Evolutionary conservation across 2,888 invertebrate genomes (phyloP), one percentile per base, ranked within the genome.

Genomic region (Octonoba sinensis): DNA sequence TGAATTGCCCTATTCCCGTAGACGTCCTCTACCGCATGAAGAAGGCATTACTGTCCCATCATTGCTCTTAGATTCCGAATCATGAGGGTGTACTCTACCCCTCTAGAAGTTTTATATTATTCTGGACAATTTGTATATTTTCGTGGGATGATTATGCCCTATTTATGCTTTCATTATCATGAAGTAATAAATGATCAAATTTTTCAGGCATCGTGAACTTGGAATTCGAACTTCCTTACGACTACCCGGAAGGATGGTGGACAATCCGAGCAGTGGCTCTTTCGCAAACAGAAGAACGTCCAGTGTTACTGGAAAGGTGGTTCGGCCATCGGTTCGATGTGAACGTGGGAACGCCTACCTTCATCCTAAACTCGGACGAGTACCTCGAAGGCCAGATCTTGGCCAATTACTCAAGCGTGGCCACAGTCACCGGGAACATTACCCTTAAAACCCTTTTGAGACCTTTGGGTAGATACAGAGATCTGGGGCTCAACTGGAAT

Each of bases 191-290:
- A 27, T 3, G 2, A 3, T 2, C 27, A 27, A 27, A 27, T 27
- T 59, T 94, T 65, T 12, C 36, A 88, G 97, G 97, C 64, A 95
- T 96, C 6, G 96, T 97, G 16, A 96, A 96, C 84, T 90, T 97
- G 84, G 92, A 93, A 69, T 97, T 97, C 89, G 93, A 93, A 86
- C 90, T 98, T 73, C 94, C 96, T 0, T 95, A 96, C 89, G 96
- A 96, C 88, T 96, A 96, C 0, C 92, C 93, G 49, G 96, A 93
- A 88, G 98, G 97, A 3, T 93, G 95, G 87, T 98, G 97, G 97
- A 93, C 92, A 64, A 93, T 98, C 85, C 92, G 93, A 82, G 94
- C 97, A 0, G 92, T 94, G 85, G 97, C 96, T 0, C 93, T 95
- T 87, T 79, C 79, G 3, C 85, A 86, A 36, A 74, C 72, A 3